Evolutionary conservation across 2,797 vertebrate genomes (phyloP), one percentile per base, ranked within the genome.

Genomic region (Acrossocheilus wenchowensis): DNA sequence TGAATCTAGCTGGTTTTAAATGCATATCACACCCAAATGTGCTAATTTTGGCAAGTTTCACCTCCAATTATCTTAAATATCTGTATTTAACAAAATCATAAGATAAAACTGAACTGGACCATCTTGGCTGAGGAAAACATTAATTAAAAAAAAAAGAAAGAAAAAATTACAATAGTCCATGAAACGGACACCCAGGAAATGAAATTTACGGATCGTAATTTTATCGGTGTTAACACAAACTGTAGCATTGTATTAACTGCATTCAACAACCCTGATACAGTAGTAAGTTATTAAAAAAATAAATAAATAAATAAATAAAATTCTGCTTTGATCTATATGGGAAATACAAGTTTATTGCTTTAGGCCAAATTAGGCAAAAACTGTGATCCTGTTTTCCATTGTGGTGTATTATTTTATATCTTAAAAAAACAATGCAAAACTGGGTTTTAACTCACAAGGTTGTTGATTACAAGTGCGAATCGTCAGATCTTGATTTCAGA

Each of bases 401-500:
- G 7, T 6, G 9, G 1, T 17, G 23, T 14, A 9, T 48, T 52
- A 6, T 34, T 30, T 30, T 26, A 60, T 26, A 5, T 11, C n/a
- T 34, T 34, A 2, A 43, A 43, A 12, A 15, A 4, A 48, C 3
- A 3, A 66, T 17, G 62, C 11, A 8, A 66, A 66, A 8, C 50
- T 7, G 50, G 8, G 26, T 57, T 78, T n/a, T 26, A 79, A 43
- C 23, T 57, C 11, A 0, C 1, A 19, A 69, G 64, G 19, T 36
- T 41, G 54, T 79, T 36, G 21, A 36, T 81, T 50, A 43, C 19
- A 50, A 83, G 26, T 45, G 43, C 43, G 6, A 12, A 34, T 23
- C n/a, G n/a, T 64, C 60, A 48, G 60, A 62, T 64, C 41, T 81
- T 81, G 78, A 81, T 68, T 64, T 50, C 62, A 81, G 78, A 48